These are phyloP conservation scores for Syngnathus scovelli DNA, from an alignment of 2,113 vertebrate species.

Conservation along the genomic window DNA sequence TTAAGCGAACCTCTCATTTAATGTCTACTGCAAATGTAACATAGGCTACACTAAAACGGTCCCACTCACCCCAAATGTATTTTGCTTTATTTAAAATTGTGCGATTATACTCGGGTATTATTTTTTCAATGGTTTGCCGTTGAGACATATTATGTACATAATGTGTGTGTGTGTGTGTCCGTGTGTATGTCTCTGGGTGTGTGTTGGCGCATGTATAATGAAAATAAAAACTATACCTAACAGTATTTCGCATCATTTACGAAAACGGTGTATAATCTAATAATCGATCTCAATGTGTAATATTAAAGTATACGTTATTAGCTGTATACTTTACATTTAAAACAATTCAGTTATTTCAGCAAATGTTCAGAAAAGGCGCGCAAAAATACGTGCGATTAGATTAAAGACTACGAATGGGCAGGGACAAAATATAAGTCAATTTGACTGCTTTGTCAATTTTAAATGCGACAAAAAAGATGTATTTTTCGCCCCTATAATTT, in stretches of 20 bases:
- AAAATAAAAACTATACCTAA: not conserved
- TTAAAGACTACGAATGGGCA: not conserved
- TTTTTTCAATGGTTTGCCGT: not conserved
- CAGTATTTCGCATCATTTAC: not conserved
- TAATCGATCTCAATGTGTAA: not conserved
- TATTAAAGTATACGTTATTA: too few species aligned
- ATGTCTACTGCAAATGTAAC: not conserved
- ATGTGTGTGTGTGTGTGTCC: not conserved
- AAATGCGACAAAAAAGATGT: not conserved
- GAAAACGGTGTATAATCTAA: not conserved
- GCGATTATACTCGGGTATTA: not conserved
- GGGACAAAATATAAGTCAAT: not conserved
- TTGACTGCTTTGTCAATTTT: not conserved
- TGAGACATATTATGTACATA: not conserved
- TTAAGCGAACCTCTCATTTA: not conserved
- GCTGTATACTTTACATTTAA: too few species aligned
- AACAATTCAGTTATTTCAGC: too few species aligned
- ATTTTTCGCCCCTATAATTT: not conserved
- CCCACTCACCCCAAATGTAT: not conserved
- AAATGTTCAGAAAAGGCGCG: too few species aligned
- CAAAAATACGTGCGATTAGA: not conserved
- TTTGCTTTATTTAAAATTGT: constrained; percentile 3
- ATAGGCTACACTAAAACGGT: not conserved
- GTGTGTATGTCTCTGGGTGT: not conserved
- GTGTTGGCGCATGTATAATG: constrained; percentile 11